phyloP scores from a whole-genome alignment of 2,113 vertebrate species.

The Miniopterus natalensis region DNA sequence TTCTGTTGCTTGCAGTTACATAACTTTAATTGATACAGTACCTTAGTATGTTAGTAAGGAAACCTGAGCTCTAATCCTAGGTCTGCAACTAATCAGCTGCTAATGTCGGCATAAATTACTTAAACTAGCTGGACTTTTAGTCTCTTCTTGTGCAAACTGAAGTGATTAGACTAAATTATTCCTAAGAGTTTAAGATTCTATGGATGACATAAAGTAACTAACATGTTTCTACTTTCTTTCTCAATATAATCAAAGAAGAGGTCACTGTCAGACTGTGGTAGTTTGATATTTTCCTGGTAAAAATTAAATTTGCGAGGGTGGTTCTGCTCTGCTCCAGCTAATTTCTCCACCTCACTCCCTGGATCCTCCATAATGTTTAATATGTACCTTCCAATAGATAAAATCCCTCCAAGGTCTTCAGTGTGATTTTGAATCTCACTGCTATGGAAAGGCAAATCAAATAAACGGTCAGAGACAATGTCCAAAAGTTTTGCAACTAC shows the following conservation, averaged over 20 bases:
- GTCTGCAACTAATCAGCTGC: not conserved
- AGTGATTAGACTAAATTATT: slow-evolving; percentile 53
- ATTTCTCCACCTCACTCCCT: not conserved
- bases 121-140: not conserved
- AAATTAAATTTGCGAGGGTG: not conserved
- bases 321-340: not conserved
- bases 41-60: not conserved
- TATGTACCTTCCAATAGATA: not conserved
- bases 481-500: not conserved
- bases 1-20: not conserved
- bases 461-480: not conserved
- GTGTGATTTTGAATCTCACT: not conserved
- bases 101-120: slow-evolving; percentile 43
- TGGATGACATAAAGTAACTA: slow-evolving; percentile 18
- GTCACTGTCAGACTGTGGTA: not conserved
- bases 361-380: not conserved
- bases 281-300: not conserved
- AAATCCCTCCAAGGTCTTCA: not conserved
- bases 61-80: not conserved
- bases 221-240: not conserved
- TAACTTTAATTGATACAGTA: not conserved
- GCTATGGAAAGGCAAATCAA: slow-evolving; percentile 11
- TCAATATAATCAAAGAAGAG: slow-evolving; percentile 40
- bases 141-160: not conserved
- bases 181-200: slow-evolving; percentile 46